phyloP scores from a whole-genome alignment of 2,888 invertebrate genomes.

The Macaria liturata region DNA sequence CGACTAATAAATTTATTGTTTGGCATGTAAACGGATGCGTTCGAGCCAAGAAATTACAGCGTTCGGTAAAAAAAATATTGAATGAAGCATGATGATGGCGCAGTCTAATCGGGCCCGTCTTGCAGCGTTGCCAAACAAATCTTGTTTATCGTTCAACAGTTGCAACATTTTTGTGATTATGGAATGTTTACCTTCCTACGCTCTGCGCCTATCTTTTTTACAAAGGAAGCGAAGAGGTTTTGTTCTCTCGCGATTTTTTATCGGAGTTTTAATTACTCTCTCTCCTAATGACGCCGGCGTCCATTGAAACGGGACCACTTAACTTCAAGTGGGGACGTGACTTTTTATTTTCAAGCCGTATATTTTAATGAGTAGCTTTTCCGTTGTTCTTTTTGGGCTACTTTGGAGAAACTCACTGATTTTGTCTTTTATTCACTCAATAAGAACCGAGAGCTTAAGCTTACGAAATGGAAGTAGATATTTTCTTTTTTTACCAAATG shows the following conservation, averaged over 20 bases:
- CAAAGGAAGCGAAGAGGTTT: conserved; percentile 32
- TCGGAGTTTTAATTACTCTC: conserved; percentile 76
- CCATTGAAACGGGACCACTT: conserved; percentile 70
- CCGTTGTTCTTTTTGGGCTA: conserved; percentile 40
- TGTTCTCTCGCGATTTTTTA: conserved; percentile 64
- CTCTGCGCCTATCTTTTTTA: conserved; percentile 16
- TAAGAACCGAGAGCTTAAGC: too few species aligned
- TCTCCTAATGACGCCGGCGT: conserved; percentile 69
- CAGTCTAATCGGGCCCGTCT: conserved; percentile 69
- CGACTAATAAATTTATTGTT: conserved; percentile 83
- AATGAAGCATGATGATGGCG: conserved; percentile 79
- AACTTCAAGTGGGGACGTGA: conserved; percentile 68
- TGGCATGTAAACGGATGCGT: conserved; percentile 83
- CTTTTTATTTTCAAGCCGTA: conserved; percentile 57
- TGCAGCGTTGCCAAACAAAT: conserved; percentile 74
- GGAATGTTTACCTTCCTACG: conserved; percentile 41
- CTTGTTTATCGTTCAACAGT: conserved; percentile 71
- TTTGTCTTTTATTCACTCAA: conserved; percentile 6
- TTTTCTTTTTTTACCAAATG: neutral
- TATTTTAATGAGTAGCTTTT: conserved; percentile 40
- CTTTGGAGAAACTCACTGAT: conserved; percentile 4
- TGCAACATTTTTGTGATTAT: conserved; percentile 60
- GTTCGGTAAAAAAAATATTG: conserved; percentile 82
- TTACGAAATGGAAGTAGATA: too few species aligned
- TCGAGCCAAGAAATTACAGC: conserved; percentile 82